phyloP scores from a whole-genome alignment of 2,113 vertebrate species.

The Eleginops maclovinus region DNA sequence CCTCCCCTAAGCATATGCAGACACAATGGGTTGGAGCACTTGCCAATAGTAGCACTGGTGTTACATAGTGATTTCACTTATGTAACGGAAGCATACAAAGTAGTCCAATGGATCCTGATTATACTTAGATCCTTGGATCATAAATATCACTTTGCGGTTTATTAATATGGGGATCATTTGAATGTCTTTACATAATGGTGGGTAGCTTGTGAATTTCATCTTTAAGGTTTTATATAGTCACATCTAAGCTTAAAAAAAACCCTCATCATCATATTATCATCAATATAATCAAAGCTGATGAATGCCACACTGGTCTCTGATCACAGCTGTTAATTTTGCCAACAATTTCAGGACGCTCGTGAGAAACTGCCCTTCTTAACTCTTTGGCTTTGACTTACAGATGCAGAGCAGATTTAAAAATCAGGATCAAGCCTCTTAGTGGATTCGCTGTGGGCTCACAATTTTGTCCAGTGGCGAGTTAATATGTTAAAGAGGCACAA shows the following conservation, averaged over 20 bases:
- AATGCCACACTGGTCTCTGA: not conserved
- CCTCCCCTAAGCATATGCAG: too few relatives aligned
- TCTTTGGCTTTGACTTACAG: not conserved
- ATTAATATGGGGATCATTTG: too few relatives aligned
- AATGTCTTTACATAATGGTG: too few relatives aligned
- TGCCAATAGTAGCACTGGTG: too few relatives aligned
- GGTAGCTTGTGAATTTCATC: too few relatives aligned
- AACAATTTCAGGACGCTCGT: not conserved
- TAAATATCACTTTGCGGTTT: too few relatives aligned
- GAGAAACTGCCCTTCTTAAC: conserved; percentile 26
- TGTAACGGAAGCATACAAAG: not conserved
- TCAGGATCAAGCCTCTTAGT: conserved; percentile 33
- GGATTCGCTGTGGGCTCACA: conserved; percentile 4
- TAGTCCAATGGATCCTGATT: not conserved
- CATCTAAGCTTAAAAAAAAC: too few relatives aligned
- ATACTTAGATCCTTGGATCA: too few relatives aligned
- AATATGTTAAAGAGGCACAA: not conserved
- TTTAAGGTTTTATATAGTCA: too few relatives aligned
- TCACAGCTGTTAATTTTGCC: not conserved
- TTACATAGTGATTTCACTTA: too few relatives aligned
- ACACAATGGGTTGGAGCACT: too few relatives aligned
- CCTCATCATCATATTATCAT: too few relatives aligned
- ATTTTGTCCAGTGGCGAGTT: not conserved
- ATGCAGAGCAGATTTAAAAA: conserved; percentile 10
- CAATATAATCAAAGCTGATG: not conserved